Conservation (phyloP, 2,797 vertebrate species). For the Enteromius unitaeniatus region DNA sequence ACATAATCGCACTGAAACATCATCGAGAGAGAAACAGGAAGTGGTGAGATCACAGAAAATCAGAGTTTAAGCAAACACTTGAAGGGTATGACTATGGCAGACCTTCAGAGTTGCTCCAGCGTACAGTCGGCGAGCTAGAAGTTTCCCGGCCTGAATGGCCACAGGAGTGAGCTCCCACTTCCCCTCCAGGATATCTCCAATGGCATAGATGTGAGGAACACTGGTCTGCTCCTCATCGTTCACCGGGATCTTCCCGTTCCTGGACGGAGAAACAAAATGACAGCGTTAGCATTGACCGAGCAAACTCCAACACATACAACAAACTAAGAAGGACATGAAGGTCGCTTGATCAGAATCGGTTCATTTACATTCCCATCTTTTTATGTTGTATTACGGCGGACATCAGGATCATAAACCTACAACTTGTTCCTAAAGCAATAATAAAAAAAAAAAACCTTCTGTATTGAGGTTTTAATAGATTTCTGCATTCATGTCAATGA, state of each 20-base stretch:
- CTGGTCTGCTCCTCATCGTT: slow-evolving; percentile 93
- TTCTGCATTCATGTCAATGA: not conserved
- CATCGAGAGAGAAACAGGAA: not conserved
- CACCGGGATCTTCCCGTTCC: slow-evolving; percentile 92
- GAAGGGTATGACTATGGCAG: not conserved
- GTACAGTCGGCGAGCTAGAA: slow-evolving; percentile 90
- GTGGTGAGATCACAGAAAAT: not conserved
- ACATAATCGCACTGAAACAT: slow-evolving; percentile 89
- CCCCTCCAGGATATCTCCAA: slow-evolving; percentile 93
- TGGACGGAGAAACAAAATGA: slow-evolving; percentile 58
- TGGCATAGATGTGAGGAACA: slow-evolving; percentile 88
- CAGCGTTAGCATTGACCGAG: not conserved
- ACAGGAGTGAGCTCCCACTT: slow-evolving; percentile 95
- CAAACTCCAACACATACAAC: too few species aligned
- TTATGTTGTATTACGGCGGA: not conserved
- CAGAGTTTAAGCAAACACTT: not conserved
- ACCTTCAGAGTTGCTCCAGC: slow-evolving; percentile 83
- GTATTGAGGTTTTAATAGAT: not conserved
- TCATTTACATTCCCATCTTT: not conserved
- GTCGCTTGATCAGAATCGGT: not conserved
- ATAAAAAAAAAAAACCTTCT: not conserved
- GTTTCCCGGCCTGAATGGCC: slow-evolving; percentile 91
- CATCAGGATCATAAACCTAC: not conserved
- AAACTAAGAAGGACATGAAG: not conserved
- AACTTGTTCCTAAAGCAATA: too few species aligned